These are phyloP conservation scores for Tetraodon nigroviridis DNA, from an alignment of 2,113 vertebrate genomes.

Conservation along the genomic window DNA sequence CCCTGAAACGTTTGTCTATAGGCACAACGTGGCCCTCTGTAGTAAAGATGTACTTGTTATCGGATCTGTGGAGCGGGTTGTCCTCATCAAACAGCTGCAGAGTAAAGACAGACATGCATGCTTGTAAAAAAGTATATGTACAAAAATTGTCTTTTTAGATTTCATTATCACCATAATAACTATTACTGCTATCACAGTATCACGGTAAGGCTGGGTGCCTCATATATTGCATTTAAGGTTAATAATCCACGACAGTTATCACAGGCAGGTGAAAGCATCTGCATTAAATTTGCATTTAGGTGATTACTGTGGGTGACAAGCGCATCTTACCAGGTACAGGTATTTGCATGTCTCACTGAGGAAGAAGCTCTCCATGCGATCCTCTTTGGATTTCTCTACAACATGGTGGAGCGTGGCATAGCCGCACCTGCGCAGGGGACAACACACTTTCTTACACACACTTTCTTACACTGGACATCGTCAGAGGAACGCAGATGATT, in stretches of 20 bases:
- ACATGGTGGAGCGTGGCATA: constrained; percentile 97
- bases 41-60: constrained; percentile 93
- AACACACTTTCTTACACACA: not conserved
- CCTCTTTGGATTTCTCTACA: constrained; percentile 96
- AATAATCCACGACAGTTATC: too few species aligned
- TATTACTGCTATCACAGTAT: too few species aligned
- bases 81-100: constrained; percentile 94
- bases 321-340: constrained; percentile 82
- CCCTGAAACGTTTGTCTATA: constrained; percentile 85
- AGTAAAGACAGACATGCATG: not conserved
- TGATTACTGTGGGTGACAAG: too few species aligned
- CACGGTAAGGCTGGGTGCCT: too few species aligned
- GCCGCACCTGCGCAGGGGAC: constrained; percentile 80
- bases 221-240: too few species aligned
- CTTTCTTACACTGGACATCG: not conserved
- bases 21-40: constrained; percentile 96
- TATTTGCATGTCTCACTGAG: constrained; percentile 99
- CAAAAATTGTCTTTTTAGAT: too few species aligned
- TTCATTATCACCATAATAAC: too few species aligned
- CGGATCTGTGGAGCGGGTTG: constrained; percentile 90
- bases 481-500: constrained; percentile 2
- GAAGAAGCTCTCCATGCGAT: constrained; percentile 99
- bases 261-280: too few species aligned
- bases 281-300: too few species aligned
- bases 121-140: too few species aligned